phyloP scores from a whole-genome alignment of 1,140 invertebrate genomes.

The Ridgeia piscesae region DNA sequence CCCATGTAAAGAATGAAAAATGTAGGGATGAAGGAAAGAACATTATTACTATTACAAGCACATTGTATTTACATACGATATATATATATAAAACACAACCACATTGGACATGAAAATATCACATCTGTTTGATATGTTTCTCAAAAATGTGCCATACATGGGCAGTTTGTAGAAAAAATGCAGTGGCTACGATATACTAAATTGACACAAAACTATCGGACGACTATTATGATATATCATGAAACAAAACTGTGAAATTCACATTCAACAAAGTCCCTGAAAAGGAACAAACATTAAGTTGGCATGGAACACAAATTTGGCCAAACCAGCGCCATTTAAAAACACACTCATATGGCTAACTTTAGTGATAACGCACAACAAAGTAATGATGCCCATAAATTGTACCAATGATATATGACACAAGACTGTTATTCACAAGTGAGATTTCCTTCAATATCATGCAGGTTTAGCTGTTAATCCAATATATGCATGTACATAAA shows the following conservation, averaged over 20 bases:
- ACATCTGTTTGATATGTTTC: constrained; percentile 1
- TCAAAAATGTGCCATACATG: neutral
- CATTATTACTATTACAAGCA: neutral
- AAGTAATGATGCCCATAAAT: neutral
- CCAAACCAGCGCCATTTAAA: neutral
- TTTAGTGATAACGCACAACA: neutral
- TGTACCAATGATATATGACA: neutral
- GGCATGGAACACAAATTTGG: neutral
- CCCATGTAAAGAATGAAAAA: neutral
- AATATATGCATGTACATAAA: neutral
- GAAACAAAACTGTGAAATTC: neutral
- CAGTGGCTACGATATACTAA: neutral
- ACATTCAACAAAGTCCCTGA: neutral
- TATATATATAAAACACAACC: neutral
- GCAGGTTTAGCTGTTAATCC: neutral
- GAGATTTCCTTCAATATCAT: neutral
- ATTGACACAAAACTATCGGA: neutral
- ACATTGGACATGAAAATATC: neutral
- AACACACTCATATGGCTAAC: too few species aligned
- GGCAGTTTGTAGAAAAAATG: neutral
- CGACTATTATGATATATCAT: neutral
- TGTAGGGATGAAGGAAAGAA: neutral
- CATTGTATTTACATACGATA: neutral
- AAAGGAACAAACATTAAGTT: neutral
- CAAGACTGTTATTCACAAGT: neutral